These are phyloP conservation scores for Colaptes auratus DNA, from an alignment of 2,113 vertebrate species.

Conservation along the genomic window DNA sequence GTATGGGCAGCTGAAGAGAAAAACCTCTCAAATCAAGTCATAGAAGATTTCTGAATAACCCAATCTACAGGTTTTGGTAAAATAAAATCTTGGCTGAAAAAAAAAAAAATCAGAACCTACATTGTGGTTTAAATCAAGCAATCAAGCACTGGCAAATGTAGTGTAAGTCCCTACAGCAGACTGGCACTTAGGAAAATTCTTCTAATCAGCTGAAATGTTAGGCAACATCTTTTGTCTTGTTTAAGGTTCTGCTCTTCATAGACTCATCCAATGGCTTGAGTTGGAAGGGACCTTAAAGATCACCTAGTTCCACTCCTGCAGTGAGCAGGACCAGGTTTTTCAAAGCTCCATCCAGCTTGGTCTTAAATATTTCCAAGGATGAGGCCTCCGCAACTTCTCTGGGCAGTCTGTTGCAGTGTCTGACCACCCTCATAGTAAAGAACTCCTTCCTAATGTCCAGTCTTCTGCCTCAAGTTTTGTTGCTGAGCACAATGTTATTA, in stretches of 20 bases:
- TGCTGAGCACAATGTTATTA: too few relatives aligned
- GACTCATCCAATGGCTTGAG: too few relatives aligned
- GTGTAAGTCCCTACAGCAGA: accelerated
- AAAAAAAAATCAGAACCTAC: background rate
- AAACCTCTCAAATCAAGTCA: background rate
- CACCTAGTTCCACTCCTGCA: too few relatives aligned
- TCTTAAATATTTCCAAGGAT: too few relatives aligned
- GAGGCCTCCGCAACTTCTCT: too few relatives aligned
- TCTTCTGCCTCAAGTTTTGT: too few relatives aligned
- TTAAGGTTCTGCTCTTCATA: background rate
- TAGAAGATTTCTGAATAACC: background rate
- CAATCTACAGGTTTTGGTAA: background rate
- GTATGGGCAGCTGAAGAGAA: background rate
- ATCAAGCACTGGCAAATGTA: background rate
- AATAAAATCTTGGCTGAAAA: background rate
- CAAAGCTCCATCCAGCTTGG: too few relatives aligned
- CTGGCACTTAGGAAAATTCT: background rate
- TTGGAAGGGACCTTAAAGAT: too few relatives aligned
- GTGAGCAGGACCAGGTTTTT: too few relatives aligned
- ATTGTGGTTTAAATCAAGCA: background rate
- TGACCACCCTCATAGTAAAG: too few relatives aligned
- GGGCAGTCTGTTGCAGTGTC: too few relatives aligned
- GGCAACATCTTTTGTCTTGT: background rate
- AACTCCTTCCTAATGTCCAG: too few relatives aligned
- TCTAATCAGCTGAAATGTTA: background rate